Base-by-base conservation (phyloP, 2,113 vertebrate genomes). In the Erythrocercus mccallii region DNA sequence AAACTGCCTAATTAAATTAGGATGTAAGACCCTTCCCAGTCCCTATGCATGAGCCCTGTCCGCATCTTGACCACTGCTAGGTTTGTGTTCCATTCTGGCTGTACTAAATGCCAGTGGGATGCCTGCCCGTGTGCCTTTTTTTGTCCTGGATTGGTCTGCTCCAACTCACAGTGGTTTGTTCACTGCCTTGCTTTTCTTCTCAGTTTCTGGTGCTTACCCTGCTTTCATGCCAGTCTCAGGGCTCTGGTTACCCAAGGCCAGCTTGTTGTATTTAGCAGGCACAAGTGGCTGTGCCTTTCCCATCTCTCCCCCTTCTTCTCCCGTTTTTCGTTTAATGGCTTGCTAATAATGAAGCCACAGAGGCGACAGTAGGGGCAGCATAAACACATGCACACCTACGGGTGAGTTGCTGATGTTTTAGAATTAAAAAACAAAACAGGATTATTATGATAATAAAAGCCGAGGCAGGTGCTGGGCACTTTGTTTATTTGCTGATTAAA, bases 331-430 rank as follows among this genome's bases (percentile, higher is more conserved):
- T 93, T 97, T 97, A 97, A 97, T 97, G 94, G 90, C 85, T 97
- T 91, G 95, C 95, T 98, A 95, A 98, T 97, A 97, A 93, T 73
- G 87, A 96, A 97, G 95, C 90, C 94, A 90, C 91, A 97, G 95
- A 97, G 95, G 92, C 95, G 94, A 95, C 87, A 95, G 96, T 93
- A 97, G 97, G 97, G 96, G 87, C 24, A 19, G 78, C 84, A 62
- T 91, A 90, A 94, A 95, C 89, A 97, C 96, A 81, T 94, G 95
- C 88, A 97, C 96, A 94, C 97, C 97, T 96, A 86, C 25, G 31
- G 94, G 30, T 89, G 74, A 96, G 87, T 64, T 93, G 93, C 90
- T 95, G 94, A 96, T 95, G 93, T 38, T 91, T 84, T 50, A 81
- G 86, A 86, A 76, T 77, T 92, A 83, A 93, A 93, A 94, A 92